These are phyloP conservation scores for Stenchaetothrips biformis DNA, from an alignment of 2,888 invertebrate species.

Conservation along the genomic window DNA sequence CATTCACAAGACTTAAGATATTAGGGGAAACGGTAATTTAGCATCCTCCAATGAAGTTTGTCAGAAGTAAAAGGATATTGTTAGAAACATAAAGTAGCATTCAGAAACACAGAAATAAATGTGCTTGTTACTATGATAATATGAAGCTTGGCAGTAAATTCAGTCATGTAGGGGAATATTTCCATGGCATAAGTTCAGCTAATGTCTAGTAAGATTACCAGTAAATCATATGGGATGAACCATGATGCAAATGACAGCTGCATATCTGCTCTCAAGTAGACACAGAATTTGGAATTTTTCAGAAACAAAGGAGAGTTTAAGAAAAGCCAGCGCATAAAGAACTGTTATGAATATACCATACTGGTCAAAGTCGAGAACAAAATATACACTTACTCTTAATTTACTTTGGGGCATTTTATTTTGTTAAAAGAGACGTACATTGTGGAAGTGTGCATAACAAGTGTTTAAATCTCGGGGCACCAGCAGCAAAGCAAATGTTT, in stretches of 20 bases:
- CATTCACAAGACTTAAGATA: constrained; percentile 10
- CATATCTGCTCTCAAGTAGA: not conserved
- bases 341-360: not conserved
- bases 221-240: not conserved
- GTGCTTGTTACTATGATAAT: constrained; percentile 4
- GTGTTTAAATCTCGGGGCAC: not conserved
- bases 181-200: constrained; percentile 11
- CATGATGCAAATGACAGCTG: not conserved
- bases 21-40: not conserved
- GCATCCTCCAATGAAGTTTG: constrained; percentile 13
- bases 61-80: not conserved
- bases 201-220: not conserved
- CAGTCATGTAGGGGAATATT: constrained; percentile 19
- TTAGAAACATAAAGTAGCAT: constrained; percentile 19
- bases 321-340: not conserved
- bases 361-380: constrained; percentile 10
- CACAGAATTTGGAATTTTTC: not conserved
- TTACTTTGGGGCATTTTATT: constrained; percentile 3
- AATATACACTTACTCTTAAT: not conserved
- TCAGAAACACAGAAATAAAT: constrained; percentile 9
- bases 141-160: constrained; percentile 25
- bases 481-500: not conserved
- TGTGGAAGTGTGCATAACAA: constrained; percentile 10
- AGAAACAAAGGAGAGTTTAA: not conserved
- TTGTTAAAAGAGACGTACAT: constrained; percentile 11